Base-by-base conservation (phyloP, 2,888 invertebrate genomes). In the Meloe dianella region DNA sequence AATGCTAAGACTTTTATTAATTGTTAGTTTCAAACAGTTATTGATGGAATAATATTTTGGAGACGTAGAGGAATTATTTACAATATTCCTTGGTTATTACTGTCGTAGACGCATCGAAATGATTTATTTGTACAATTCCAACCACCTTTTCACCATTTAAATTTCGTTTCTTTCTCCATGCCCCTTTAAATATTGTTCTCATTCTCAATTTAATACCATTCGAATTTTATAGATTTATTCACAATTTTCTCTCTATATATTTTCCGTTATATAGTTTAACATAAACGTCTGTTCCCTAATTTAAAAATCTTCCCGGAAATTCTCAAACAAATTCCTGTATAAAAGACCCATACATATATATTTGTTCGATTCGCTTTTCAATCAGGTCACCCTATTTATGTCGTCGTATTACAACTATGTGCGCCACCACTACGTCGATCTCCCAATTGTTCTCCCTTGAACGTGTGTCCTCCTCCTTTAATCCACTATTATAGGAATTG, bases 351-450 rank as follows among this genome's bases (percentile, higher is more conserved):
- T 74, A 75, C 73, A 75, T 75, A 17, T 41, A 41, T 35, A 14
- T 4, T 10, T 35, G 12, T 74, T 78, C 77, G 74, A 78, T 75
- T 78, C 77, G 77, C 78, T 77, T 79, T 78, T 76, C 78, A 77
- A 78, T 79, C 77, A 76, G 73, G 71, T 71, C 73, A 17, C 71
- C 74, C 71, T 70, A 70, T 74, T 77, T 74, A 71, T 12, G 72
- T 69, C 71, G 30, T 41, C 65, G 68, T n/a, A 8, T 41, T 30
- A 9, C 30, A 6, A 30, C 30, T 9, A 30, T 8, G 1, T 6
- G 5, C 7, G 9, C 30, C 7, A 30, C 2, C 30, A 30, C 30
- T 9, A 30, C 30, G 8, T 30, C 30, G 2, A 41, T 69, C 68
- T 69, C 71, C 68, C 71, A 65, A 74, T 74, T 74, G 73, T 74